phyloP scores from a whole-genome alignment of 1,140 invertebrate species.

The Caligus rogercresseyi region DNA sequence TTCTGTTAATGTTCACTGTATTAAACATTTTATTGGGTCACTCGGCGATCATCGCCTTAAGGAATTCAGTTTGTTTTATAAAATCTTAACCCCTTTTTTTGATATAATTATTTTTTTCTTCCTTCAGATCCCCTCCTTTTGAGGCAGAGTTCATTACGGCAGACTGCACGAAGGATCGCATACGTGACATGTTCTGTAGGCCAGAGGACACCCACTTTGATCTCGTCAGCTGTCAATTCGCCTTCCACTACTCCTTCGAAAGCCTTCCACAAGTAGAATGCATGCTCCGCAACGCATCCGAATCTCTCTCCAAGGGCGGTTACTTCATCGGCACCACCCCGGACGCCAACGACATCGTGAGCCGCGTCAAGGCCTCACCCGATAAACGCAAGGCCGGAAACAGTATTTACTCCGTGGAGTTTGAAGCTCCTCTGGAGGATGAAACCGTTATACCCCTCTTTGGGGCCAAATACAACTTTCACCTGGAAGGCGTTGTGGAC shows the following conservation, averaged over 20 bases:
- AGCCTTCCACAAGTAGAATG: conserved; percentile 68
- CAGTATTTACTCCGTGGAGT: conserved; percentile 61
- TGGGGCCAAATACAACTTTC: conserved; percentile 89
- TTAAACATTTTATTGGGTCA: too few relatives aligned
- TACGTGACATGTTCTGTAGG: conserved; percentile 32
- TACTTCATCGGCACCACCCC: conserved; percentile 93
- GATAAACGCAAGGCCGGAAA: conserved; percentile 53
- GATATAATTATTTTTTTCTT: too few relatives aligned
- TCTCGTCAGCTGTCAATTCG: conserved; percentile 90
- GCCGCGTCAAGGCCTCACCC: conserved; percentile 27
- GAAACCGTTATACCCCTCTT: conserved; percentile 53
- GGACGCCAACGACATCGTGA: conserved; percentile 77
- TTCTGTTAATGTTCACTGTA: too few relatives aligned
- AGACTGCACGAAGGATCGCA: conserved; percentile 9
- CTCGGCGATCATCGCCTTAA: too few relatives aligned
- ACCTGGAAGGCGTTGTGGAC: conserved; percentile 84
- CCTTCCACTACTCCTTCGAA: conserved; percentile 92
- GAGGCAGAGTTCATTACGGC: conserved; percentile 12
- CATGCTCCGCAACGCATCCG: conserved; percentile 80
- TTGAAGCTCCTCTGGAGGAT: conserved; percentile 47
- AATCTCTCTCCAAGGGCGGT: conserved; percentile 67
- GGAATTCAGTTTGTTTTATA: too few relatives aligned
- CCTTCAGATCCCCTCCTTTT: background rate
- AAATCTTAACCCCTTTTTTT: too few relatives aligned
- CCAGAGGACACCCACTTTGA: conserved; percentile 61